Evolutionary conservation across 2,888 invertebrate genomes (phyloP), one percentile per base, ranked within the genome.

Genomic region (Drosophila gaucha): DNA sequence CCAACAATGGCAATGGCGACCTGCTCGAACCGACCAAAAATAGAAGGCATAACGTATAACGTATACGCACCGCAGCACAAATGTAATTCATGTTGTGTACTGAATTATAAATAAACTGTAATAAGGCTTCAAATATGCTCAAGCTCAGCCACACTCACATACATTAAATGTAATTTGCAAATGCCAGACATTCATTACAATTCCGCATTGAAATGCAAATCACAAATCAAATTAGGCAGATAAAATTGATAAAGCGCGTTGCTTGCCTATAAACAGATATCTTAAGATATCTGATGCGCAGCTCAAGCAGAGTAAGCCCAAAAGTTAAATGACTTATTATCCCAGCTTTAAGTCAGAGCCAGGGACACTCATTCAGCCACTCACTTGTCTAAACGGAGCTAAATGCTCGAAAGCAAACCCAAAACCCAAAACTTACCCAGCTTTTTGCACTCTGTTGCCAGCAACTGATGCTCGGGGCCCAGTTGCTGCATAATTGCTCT

Each of bases 41-140:
- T 16, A 20, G n/a, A n/a, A n/a, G n/a, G n/a, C n/a, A n/a, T n/a
- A 24, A 35, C 20, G 22, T 51, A 67, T 60, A 41, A 46, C 57
- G 59, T 50, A 60, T 77, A 69, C 68, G 78, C 59, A 56, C 28
- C 51, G 57, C 59, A 51, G 43, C 38, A 52, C 33, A 66, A 63
- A 43, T 41, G 49, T 63, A 55, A 71, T 67, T 71, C 52, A 64
- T 67, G 56, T 62, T 80, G 71, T 60, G 67, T 51, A 65, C 71
- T 79, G 80, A 86, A 79, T 82, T 74, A 74, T 80, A 74, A 83
- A 84, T 77, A 72, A 86, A 68, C 49, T 56, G 54, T 60, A 76
- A 77, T 65, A 71, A 67, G 80, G 80, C 58, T 67, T 54, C 36
- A 58, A 63, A 66, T 66, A 43, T 64, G 49, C 65, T 41, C n/a